Evolutionary conservation across 1,140 invertebrate genomes (phyloP).

Genomic region (Drosophila elegans): DNA sequence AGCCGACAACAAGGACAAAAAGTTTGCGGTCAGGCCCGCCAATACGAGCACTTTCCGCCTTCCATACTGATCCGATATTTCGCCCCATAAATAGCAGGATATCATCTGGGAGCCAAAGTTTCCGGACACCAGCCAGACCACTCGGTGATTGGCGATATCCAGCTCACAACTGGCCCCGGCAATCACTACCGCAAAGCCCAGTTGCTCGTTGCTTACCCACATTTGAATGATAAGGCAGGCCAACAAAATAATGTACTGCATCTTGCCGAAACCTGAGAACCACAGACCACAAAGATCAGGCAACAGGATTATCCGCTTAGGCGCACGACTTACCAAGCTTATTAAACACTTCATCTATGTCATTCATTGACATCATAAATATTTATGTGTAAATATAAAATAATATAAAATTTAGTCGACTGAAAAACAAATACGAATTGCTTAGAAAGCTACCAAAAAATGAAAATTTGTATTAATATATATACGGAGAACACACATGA

Average conservation of each 20-base stretch:
- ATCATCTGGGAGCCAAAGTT: constrained; percentile 22
- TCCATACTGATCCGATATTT: constrained; percentile 41
- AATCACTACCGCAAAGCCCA: constrained; percentile 34
- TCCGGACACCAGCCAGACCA: constrained; percentile 14
- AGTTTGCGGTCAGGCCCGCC: not conserved
- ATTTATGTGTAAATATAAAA: not conserved
- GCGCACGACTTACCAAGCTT: constrained; percentile 21
- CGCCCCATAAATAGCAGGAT: constrained; percentile 23
- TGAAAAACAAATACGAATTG: not conserved
- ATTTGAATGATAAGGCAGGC: constrained; percentile 3
- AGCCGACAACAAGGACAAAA: constrained; percentile 18
- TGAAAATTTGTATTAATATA: not conserved
- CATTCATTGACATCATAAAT: too few relatives aligned
- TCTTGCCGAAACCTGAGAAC: constrained; percentile 48
- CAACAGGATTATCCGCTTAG: too few relatives aligned
- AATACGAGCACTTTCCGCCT: constrained; percentile 43
- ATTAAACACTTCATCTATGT: constrained; percentile 33
- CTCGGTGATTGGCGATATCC: not conserved
- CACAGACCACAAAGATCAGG: not conserved
- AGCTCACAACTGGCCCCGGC: constrained; percentile 40
- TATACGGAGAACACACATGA: too few relatives aligned
- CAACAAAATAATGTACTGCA: constrained; percentile 27
- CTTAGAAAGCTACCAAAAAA: not conserved
- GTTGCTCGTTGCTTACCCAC: constrained; percentile 44
- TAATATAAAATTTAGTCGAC: not conserved